phyloP scores from a whole-genome alignment of 64 coral and sea anemone species.

The Pachyseris speciosa region DNA sequence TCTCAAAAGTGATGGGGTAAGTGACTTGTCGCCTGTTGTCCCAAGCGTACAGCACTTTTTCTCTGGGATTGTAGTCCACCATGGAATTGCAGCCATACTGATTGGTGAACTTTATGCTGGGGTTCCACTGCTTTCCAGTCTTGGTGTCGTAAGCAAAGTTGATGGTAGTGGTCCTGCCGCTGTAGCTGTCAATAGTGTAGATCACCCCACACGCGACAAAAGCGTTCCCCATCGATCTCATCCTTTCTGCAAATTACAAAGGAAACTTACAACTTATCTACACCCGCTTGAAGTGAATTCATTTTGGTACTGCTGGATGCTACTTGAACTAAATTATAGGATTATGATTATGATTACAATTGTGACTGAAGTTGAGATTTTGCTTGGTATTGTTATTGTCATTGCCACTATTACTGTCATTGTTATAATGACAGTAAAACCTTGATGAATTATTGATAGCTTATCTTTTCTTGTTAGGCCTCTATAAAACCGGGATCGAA shows the following conservation, averaged over 20 bases:
- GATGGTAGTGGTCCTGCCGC: not conserved
- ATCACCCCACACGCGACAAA: not conserved
- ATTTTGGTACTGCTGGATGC: too few species aligned
- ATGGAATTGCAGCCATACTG: slow-evolving; percentile 36
- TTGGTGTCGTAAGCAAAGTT: slow-evolving; percentile 49
- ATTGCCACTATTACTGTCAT: too few species aligned
- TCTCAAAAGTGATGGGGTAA: slow-evolving; percentile 29
- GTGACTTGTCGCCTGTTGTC: not conserved
- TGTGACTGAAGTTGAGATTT: too few species aligned
- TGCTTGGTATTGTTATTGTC: too few species aligned
- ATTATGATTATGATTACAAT: too few species aligned
- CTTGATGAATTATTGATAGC: too few species aligned
- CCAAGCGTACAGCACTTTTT: slow-evolving; percentile 30
- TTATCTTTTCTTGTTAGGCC: too few species aligned
- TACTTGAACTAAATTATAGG: too few species aligned
- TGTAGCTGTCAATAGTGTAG: not conserved
- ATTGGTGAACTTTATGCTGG: slow-evolving; percentile 24
- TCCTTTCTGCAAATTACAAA: not conserved
- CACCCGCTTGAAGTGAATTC: too few species aligned
- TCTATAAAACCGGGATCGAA: too few species aligned
- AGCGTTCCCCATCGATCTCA: not conserved
- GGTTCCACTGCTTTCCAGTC: slow-evolving; percentile 37
- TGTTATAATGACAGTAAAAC: too few species aligned
- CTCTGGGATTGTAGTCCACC: slow-evolving; percentile 40
- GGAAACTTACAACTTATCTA: too few species aligned